Base-by-base conservation (phyloP, 2,888 invertebrate genomes). In the Agrochola macilenta region DNA sequence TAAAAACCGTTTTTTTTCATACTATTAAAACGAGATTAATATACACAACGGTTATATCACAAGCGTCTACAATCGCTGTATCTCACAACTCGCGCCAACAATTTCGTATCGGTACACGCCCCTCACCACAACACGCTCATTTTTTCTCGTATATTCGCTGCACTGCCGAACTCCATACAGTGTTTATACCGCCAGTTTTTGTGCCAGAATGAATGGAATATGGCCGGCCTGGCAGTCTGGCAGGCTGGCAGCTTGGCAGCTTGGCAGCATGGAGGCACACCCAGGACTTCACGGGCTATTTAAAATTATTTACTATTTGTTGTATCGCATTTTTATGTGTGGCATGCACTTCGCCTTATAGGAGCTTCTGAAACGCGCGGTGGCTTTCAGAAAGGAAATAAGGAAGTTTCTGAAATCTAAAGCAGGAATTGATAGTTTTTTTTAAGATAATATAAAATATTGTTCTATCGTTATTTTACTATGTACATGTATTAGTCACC, bases 201-300 rank as follows among this genome's bases (percentile, higher is more conserved):
- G 89, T 90, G 91, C 92, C 91, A 90, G 89, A 89, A 90, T 85
- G 87, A 85, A 91, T 91, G 89, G 88, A 88, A 91, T 91, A 90
- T 91, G 89, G 89, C 79, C 70, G 69, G 83, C 54, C 80, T 80
- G 79, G 80, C 78, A 84, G 74, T n/a, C 84, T 68, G 84, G 81
- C 86, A 39, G 39, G 39, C 39, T 39, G 39, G 39, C 39, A 39
- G 39, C 39, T 39, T 39, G 7, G 39, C 7, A 81, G 84, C 78
- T 84, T 84, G 79, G 75, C 75, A 84, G 86, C 35, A 77, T 65
- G 74, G 68, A 74, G 69, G 78, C 74, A 49, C 65, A 60, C 52
- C 46, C 69, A 65, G 60, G 69, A 64, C 87, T 89, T 90, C 82
- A 83, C 85, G 89, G 87, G 86, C 87, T 88, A 88, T 92, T 92